These are phyloP conservation scores for Myiagra hebetior DNA, from an alignment of 2,113 vertebrate genomes.

Conservation along the genomic window DNA sequence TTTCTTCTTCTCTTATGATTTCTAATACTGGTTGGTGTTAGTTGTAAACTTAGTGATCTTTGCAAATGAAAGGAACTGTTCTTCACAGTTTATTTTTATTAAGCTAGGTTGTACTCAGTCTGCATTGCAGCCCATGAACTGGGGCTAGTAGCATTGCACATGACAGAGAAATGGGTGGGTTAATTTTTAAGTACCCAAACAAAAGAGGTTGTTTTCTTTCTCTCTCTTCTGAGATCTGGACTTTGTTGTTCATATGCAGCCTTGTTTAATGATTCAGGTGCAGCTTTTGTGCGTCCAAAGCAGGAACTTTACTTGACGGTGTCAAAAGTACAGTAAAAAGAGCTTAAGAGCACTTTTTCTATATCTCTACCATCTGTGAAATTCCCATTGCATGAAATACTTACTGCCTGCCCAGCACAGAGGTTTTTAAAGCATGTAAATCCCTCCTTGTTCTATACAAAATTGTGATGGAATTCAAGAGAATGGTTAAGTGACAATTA, in stretches of 20 bases:
- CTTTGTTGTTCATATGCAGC: not conserved
- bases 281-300: not conserved
- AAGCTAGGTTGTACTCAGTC: not conserved
- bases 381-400: not conserved
- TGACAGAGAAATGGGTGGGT: not conserved
- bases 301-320: not conserved
- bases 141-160: not conserved
- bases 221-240: not conserved
- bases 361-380: not conserved
- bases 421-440: not conserved
- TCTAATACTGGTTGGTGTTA: not conserved
- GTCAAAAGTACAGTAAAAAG: not conserved
- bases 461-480: not conserved
- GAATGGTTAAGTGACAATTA: not conserved
- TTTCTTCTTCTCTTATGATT: not conserved
- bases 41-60: not conserved
- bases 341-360: not conserved
- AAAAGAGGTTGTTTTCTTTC: not conserved
- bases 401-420: not conserved
- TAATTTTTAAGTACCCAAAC: not conserved
- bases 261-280: not conserved
- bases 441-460: not conserved
- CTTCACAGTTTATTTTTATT: not conserved
- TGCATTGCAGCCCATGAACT: not conserved
- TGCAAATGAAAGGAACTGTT: not conserved